phyloP scores from a whole-genome alignment of 2,113 vertebrate genomes.

The Gavialis gangeticus region DNA sequence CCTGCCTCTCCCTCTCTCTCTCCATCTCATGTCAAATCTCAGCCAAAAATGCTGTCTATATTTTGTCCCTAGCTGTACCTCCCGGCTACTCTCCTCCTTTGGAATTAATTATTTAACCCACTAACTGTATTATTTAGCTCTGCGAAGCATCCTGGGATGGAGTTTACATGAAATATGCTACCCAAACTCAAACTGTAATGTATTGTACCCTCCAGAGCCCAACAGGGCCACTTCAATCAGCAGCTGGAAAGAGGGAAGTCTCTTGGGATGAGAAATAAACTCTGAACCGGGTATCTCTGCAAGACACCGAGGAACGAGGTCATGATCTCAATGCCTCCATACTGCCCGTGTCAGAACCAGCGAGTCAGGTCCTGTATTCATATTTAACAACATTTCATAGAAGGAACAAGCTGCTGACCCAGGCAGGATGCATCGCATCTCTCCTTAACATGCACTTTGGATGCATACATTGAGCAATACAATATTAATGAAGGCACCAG shows the following conservation, averaged over 20 bases:
- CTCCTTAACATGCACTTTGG: background rate
- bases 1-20: rapidly evolving
- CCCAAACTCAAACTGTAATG: background rate
- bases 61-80: background rate
- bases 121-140: constrained; percentile 14
- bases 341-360: background rate
- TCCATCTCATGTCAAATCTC: background rate
- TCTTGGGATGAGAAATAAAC: background rate
- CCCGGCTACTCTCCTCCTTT: background rate
- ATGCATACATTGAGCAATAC: background rate
- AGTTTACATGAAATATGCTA: background rate
- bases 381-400: background rate
- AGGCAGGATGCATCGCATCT: background rate
- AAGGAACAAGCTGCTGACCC: background rate
- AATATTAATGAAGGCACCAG: background rate
- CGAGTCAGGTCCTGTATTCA: rapidly evolving
- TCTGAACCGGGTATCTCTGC: background rate
- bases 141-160: background rate
- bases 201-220: background rate
- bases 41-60: background rate
- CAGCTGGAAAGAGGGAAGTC: background rate
- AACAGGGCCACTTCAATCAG: background rate
- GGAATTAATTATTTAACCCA: constrained; percentile 29
- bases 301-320: rapidly evolving
- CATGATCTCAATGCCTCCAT: background rate